Evolutionary conservation across 2,113 vertebrate genomes (phyloP), one percentile per base, ranked within the genome.

Genomic region (Rana temporaria): DNA sequence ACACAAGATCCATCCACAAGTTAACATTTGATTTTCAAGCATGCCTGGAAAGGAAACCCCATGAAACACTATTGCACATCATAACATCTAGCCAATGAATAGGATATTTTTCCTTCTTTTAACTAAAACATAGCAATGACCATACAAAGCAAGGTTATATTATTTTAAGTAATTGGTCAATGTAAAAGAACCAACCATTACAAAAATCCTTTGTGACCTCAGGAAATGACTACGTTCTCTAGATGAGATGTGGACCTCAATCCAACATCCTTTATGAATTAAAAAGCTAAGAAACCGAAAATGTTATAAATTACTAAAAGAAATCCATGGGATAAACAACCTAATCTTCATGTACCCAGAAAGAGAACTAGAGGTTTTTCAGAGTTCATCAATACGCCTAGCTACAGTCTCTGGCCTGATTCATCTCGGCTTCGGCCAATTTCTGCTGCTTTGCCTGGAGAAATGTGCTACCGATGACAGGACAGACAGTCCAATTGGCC

Each of bases 361-460:
- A 20, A 64, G 59, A 57, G 53, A 73, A 11, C 18, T 32, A 32
- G 24, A 57, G 70, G 70, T 57, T 72, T 24, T 32, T 26, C 53
- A 57, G 22, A 32, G 70, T 72, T 73, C 24, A 73, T 9, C 19
- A 73, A 57, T 34, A 15, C 16, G 17, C 30, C 19, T 73, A 12
- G 24, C 70, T 56, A 18, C 53, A 72, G 48, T 30, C 53, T 26
- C 16, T 19, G 69, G 26, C n/a, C 9, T 55, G 7, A 4, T 55
- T 56, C 19, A 24, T 6, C 11, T 72, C 26, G 18, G 30, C 53
- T 26, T 17, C 18, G 19, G 15, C 17, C 7, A 3, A 53, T 26
- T 71, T 71, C 53, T 72, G 48, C 15, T 55, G 18, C 52, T 55
- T 55, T 72, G 69, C 48, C 69, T 72, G 24, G 69, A 72, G 55